These are phyloP conservation scores for Nannospalax galili DNA, from an alignment of 2,113 vertebrate species.

Conservation along the genomic window DNA sequence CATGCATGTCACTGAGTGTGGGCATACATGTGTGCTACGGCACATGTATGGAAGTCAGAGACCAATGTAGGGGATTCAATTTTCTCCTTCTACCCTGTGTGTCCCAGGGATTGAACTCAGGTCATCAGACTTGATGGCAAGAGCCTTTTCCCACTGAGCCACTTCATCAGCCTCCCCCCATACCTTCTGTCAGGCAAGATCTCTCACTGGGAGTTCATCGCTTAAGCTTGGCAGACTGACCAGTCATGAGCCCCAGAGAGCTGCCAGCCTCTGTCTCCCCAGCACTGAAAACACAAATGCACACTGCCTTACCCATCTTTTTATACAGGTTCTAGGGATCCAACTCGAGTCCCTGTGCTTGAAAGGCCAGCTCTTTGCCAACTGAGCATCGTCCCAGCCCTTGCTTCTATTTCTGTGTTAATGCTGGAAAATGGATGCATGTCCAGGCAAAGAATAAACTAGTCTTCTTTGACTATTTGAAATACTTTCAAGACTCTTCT, in stretches of 20 bases:
- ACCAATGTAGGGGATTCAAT: neutral
- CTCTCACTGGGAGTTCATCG: neutral
- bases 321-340: neutral
- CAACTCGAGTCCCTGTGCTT: too few relatives aligned
- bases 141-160: neutral
- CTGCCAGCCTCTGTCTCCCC: neutral
- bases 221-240: neutral
- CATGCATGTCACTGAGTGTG: too few relatives aligned
- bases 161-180: neutral
- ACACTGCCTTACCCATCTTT: neutral
- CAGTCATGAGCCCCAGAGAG: neutral
- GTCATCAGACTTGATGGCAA: neutral
- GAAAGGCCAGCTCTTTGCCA: too few relatives aligned
- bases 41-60: too few relatives aligned
- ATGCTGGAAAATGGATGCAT: neutral
- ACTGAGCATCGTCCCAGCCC: neutral
- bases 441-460: neutral
- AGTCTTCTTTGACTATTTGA: neutral
- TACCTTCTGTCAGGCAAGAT: neutral
- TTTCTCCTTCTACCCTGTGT: neutral
- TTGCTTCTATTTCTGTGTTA: constrained; percentile 17
- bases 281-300: neutral
- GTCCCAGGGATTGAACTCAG: neutral
- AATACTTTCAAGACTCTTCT: constrained; percentile 35
- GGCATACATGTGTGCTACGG: too few relatives aligned